Evolutionary conservation across 1,140 invertebrate species (phyloP).

Genomic region (Anoplophora glabripennis): DNA sequence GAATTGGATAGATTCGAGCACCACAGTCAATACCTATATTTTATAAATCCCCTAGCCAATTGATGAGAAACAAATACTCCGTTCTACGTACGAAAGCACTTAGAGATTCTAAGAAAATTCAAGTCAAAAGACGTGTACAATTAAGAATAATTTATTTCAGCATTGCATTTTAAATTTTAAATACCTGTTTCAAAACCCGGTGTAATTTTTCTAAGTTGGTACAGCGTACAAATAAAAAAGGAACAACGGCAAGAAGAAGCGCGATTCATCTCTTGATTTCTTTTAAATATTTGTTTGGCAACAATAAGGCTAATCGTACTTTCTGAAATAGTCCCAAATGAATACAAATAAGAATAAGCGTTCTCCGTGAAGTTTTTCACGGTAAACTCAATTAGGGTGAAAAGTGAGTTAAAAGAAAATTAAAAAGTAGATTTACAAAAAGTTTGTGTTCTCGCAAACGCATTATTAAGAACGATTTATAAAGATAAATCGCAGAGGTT

Average conservation of each 20-base stretch:
- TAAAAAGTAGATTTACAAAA: conserved; percentile 26
- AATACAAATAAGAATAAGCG: conserved; percentile 20
- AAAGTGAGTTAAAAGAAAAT: conserved; percentile 28
- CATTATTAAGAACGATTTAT: conserved; percentile 12
- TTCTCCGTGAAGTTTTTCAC: conserved; percentile 21
- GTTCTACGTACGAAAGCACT: neutral
- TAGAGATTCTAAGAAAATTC: neutral
- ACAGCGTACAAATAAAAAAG: neutral
- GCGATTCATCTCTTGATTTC: conserved; percentile 5
- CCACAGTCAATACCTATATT: conserved; percentile 5
- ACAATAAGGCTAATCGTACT: conserved; percentile 22
- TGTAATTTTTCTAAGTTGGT: neutral
- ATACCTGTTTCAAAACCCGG: neutral
- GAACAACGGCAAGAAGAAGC: conserved; percentile 1
- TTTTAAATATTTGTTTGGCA: conserved; percentile 11
- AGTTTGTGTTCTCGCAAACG: conserved; percentile 19
- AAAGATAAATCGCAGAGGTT: conserved; percentile 14
- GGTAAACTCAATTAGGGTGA: conserved; percentile 23
- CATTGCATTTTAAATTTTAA: neutral
- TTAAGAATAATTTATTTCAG: neutral
- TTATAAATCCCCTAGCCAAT: neutral
- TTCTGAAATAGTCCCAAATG: conserved; percentile 17
- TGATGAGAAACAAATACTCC: neutral
- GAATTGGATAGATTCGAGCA: conserved; percentile 13
- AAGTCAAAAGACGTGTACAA: neutral